Conservation (phyloP, 2,113 vertebrate genomes). For the Balaeniceps rex region DNA sequence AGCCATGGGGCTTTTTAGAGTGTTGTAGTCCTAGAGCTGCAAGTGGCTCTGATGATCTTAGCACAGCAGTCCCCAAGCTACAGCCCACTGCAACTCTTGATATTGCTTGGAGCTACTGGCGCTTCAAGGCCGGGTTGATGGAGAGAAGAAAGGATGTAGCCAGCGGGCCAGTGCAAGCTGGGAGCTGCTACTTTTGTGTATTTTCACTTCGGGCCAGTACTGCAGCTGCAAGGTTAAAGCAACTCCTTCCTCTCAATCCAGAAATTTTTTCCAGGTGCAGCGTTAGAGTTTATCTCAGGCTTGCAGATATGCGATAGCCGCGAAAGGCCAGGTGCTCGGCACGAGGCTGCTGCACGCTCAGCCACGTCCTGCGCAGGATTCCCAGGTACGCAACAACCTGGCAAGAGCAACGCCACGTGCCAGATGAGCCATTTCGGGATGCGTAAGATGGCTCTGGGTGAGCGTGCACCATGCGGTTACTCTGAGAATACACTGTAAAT, state of each 20-base stretch:
- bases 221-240: background rate
- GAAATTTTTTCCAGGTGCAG: background rate
- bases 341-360: background rate
- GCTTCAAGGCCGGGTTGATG: background rate
- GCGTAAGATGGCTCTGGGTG: background rate
- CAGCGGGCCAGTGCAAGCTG: background rate
- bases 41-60: background rate
- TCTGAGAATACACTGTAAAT: background rate
- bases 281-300: background rate
- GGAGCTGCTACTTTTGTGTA: background rate
- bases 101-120: accelerated
- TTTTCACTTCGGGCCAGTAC: background rate
- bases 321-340: background rate
- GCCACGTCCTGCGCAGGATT: background rate
- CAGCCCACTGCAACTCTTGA: background rate
- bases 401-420: background rate
- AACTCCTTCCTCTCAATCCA: background rate
- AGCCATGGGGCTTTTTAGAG: background rate
- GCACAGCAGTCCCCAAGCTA: background rate
- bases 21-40: background rate
- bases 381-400: background rate
- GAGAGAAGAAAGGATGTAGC: background rate
- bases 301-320: accelerated
- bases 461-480: background rate
- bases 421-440: background rate